Evolutionary conservation across 2,113 vertebrate genomes (phyloP).

Genomic region (Scopus umbretta): DNA sequence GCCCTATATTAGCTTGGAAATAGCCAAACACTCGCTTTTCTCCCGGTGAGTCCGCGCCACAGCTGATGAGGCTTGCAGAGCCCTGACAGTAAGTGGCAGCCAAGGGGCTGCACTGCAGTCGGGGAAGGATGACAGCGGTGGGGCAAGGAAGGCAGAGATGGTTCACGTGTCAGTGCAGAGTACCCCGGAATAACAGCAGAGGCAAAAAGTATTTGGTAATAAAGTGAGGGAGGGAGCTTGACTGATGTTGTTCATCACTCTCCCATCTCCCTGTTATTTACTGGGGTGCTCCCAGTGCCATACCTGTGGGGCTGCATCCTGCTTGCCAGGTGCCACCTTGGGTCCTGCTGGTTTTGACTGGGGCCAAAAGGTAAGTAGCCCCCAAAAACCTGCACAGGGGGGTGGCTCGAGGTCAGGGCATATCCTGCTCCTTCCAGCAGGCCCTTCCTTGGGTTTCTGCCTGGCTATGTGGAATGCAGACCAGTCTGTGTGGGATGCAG

Average conservation of each 20-base stretch:
- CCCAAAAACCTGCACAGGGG: not conserved
- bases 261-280: not conserved
- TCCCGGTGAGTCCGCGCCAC: accelerated
- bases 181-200: not conserved
- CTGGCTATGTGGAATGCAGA: not conserved
- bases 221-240: not conserved
- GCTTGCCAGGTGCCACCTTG: not conserved
- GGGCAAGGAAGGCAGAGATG: not conserved
- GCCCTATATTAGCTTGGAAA: slow-evolving; percentile 51
- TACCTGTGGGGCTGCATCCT: not conserved
- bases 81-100: not conserved
- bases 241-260: not conserved
- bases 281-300: not conserved
- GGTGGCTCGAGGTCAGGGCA: not conserved
- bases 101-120: not conserved
- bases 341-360: not conserved
- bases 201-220: not conserved
- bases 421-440: not conserved
- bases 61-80: not conserved
- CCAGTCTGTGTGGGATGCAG: not conserved
- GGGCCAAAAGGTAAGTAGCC: not conserved
- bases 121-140: not conserved
- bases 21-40: not conserved
- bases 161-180: not conserved
- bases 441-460: not conserved